Conservation (phyloP, 2,797 vertebrate species). For the Acanthurus leucopareius region DNA sequence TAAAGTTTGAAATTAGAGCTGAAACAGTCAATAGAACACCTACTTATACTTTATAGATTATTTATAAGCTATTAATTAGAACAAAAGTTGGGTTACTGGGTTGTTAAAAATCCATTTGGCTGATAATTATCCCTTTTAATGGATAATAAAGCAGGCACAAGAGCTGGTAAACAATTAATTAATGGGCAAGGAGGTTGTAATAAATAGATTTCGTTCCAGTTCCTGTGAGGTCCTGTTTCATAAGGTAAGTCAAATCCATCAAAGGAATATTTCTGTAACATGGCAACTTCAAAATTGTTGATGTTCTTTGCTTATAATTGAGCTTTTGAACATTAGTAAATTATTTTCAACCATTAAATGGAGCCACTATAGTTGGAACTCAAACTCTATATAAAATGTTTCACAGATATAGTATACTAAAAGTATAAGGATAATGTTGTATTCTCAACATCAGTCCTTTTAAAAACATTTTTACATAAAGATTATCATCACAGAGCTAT, state of each 20-base stretch:
- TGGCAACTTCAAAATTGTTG: too few relatives aligned
- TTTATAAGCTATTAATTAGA: not conserved
- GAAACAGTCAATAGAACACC: not conserved
- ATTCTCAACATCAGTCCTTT: not conserved
- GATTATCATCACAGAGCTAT: constrained; percentile 2
- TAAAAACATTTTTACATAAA: constrained; percentile 18
- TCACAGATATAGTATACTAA: too few relatives aligned
- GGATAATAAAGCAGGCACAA: not conserved
- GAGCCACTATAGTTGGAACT: too few relatives aligned
- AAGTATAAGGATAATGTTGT: too few relatives aligned
- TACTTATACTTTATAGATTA: not conserved
- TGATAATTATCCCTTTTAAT: not conserved
- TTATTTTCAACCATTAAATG: too few relatives aligned
- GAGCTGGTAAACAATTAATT: not conserved
- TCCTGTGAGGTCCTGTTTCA: not conserved
- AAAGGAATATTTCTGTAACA: not conserved
- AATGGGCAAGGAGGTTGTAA: not conserved
- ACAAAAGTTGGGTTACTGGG: not conserved
- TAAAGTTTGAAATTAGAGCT: not conserved
- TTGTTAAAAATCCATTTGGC: not conserved
- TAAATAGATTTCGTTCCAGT: not conserved
- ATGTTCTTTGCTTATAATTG: too few relatives aligned
- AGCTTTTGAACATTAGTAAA: too few relatives aligned
- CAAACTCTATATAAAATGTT: too few relatives aligned
- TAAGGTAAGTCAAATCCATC: not conserved